Evolutionary conservation across 35 echinoderm and acorn worm species (phyloP), one percentile per base, ranked within the genome.

Genomic region (Lytechinus pictus): DNA sequence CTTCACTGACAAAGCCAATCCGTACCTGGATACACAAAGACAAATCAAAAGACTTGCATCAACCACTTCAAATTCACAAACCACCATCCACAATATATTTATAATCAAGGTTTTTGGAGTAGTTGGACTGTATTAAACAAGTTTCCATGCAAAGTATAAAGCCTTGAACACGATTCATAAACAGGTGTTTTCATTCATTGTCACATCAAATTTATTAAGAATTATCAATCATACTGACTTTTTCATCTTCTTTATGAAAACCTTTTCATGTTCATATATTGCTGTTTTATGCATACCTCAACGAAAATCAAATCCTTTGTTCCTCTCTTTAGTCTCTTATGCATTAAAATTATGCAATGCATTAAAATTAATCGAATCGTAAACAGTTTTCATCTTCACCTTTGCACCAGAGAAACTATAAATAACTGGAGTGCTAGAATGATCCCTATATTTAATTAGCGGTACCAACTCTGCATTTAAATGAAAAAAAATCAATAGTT

Each of bases 1-100:
- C 98, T 96, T 99, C 98, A 95, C 97, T 96, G 55, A 99, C 91
- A 94, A 99, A 97, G 66, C 97, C 96, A 58, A 97, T 97, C 87
- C 97, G 94, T 53, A 99, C 98, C 98, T 99, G 94, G 27, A 94
- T 86, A 53, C 33, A 94, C 11, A 21, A 94, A 72, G 54, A n/a
- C 33, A 52, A 58, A 66, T 95, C 87, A 94, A 53, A 88, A 72
- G 21, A 92, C 91, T 86, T 92, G 58, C 87, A 54, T 91, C 87
- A 92, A 9, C 13, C 53, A n/a, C 14, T 53, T 16, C 52, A 6
- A 54, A 57, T 33, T 5, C 27, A 14, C 8, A 54, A 89, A 55
- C 33, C 13, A 21, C 11, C 14, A 71, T 71, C 4, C 11, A 71
- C 61, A 79, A 79, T 79, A 79, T n/a, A 24, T 24, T 79, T 79